These are phyloP conservation scores for Eremobia ochroleuca DNA, from an alignment of 2,888 invertebrate species.

Conservation along the genomic window DNA sequence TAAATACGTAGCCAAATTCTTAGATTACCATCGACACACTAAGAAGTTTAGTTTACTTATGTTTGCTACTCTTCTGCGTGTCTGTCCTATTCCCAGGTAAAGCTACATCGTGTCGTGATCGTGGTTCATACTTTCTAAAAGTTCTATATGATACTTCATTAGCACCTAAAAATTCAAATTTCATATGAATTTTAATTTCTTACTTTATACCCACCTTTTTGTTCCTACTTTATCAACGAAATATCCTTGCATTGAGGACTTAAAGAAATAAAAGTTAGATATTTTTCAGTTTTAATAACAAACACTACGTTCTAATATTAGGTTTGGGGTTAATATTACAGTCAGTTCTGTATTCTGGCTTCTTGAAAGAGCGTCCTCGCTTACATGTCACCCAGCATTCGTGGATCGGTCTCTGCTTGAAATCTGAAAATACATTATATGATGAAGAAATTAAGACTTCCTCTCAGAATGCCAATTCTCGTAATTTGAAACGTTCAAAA, in stretches of 20 bases:
- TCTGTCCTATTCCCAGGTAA: background rate
- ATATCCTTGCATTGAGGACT: background rate
- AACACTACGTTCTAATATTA: conserved; percentile 64
- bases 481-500: too few species aligned
- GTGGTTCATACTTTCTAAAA: too few species aligned
- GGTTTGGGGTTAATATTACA: conserved; percentile 83
- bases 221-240: background rate
- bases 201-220: background rate
- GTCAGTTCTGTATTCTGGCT: conserved; percentile 85
- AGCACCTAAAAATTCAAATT: too few species aligned
- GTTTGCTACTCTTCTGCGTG: too few species aligned
- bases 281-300: background rate
- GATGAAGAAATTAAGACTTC: background rate
- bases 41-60: too few species aligned
- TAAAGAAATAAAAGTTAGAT: background rate
- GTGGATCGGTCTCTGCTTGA: conserved; percentile 86
- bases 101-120: too few species aligned
- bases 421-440: conserved; percentile 76
- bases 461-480: too few species aligned
- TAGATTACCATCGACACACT: too few species aligned
- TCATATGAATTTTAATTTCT: background rate
- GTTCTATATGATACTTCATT: too few species aligned
- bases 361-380: conserved; percentile 87
- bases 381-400: conserved; percentile 90
- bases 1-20: too few species aligned